A percentile compares a stretch with the other conserved stretches of the same genome.
Conservation (phyloP, 92 coral and sea anemone species). For the Nematostella vectensis region DNA sequence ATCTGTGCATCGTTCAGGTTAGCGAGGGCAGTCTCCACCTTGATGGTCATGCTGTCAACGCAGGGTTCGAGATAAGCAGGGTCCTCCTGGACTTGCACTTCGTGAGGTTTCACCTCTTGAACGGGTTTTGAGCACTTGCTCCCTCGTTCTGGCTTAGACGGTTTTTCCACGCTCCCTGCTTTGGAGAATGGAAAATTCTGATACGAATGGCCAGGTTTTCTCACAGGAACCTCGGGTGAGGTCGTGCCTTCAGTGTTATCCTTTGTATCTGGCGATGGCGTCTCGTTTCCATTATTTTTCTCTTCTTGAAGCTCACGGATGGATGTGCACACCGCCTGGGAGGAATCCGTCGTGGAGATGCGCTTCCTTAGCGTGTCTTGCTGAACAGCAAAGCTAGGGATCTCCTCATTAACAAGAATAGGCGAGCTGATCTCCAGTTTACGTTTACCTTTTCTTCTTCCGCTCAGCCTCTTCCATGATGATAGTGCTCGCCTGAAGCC, state of each 20-base stretch:
- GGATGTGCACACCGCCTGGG: slow-evolving; percentile 16
- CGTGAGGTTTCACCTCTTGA: slow-evolving; percentile 27
- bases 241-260: slow-evolving; percentile 7
- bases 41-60: slow-evolving; percentile 51
- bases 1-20: slow-evolving; percentile 78
- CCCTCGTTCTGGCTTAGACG: slow-evolving; percentile 60
- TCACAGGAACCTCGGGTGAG: slow-evolving; percentile 42
- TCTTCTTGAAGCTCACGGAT: slow-evolving; percentile 18
- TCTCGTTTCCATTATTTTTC: not conserved
- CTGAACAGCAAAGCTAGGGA: slow-evolving; percentile 40
- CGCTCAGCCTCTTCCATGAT: slow-evolving; percentile 62
- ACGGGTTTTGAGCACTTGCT: slow-evolving; percentile 67
- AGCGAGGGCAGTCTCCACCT: slow-evolving; percentile 73
- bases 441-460: slow-evolving; percentile 51
- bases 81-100: slow-evolving; percentile 30
- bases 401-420: slow-evolving; percentile 52
- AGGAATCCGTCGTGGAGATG: slow-evolving; percentile 15
- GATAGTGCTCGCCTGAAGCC: slow-evolving; percentile 59
- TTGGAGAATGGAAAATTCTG: slow-evolving; percentile 80
- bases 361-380: slow-evolving; percentile 27
- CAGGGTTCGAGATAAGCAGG: slow-evolving; percentile 74
- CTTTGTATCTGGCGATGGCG: not conserved
- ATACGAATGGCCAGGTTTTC: slow-evolving; percentile 46
- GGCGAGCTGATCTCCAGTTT: slow-evolving; percentile 76
- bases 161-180: slow-evolving; percentile 50